phyloP scores from a whole-genome alignment of 2,888 invertebrate species.

The Chymomyza caudatula region DNA sequence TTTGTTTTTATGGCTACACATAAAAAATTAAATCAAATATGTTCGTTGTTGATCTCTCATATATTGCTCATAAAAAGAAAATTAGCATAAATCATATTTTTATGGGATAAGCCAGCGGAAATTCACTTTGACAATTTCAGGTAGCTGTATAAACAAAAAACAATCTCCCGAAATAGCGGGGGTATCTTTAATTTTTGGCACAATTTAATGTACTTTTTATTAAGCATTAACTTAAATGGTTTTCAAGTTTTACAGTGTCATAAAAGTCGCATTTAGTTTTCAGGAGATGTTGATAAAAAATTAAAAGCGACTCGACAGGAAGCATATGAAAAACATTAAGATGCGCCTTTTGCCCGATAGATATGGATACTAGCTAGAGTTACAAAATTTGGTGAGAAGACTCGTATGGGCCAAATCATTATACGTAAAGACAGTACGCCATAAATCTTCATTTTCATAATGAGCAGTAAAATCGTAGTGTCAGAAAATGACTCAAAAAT shows the following conservation, averaged over 20 bases:
- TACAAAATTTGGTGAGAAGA: too few relatives aligned
- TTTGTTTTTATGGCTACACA: neutral
- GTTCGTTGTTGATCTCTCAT: neutral
- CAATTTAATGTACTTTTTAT: too few relatives aligned
- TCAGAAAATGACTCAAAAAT: too few relatives aligned
- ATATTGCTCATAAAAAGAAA: slow-evolving; percentile 31
- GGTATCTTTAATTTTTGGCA: too few relatives aligned
- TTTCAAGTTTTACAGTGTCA: neutral
- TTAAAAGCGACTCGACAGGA: too few relatives aligned
- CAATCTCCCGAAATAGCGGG: neutral
- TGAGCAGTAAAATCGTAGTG: too few relatives aligned
- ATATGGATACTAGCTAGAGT: too few relatives aligned
- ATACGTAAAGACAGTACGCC: too few relatives aligned
- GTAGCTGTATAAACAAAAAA: neutral
- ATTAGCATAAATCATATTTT: slow-evolving; percentile 54
- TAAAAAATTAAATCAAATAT: neutral
- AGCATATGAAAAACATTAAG: neutral
- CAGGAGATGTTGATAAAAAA: neutral
- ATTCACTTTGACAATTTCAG: slow-evolving; percentile 31
- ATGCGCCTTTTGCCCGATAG: too few relatives aligned
- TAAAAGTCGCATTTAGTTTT: neutral
- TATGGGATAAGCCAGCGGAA: slow-evolving; percentile 19
- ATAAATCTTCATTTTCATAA: too few relatives aligned
- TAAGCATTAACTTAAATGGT: neutral
- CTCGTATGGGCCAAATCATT: too few relatives aligned